These are phyloP conservation scores for Aplysina aerophoba DNA, from an alignment of 37 sponge, comb jelly and placozoan species.

Conservation along the genomic window DNA sequence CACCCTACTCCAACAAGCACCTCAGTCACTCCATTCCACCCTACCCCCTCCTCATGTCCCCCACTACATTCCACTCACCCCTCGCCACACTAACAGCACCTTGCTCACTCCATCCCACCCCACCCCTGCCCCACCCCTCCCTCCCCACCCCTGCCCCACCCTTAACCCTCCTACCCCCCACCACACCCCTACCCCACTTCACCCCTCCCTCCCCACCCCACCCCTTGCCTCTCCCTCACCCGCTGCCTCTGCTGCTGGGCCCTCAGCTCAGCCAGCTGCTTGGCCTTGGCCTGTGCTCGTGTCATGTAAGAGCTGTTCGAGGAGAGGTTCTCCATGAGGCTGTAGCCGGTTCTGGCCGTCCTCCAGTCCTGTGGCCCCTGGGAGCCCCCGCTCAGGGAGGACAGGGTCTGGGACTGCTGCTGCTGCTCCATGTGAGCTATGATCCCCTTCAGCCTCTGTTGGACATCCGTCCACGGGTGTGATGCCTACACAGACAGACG, in stretches of 20 bases:
- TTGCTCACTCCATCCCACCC: background rate
- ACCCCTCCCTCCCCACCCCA: background rate
- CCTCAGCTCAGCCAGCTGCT: constrained; percentile 22
- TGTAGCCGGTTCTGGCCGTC: too few relatives aligned
- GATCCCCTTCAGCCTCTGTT: constrained; percentile 11
- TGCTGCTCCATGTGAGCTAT: constrained; percentile 33
- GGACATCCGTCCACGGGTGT: constrained; percentile 13
- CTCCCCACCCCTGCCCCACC: background rate
- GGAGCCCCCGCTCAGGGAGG: background rate
- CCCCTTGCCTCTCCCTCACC: background rate
- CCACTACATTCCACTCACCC: too few relatives aligned
- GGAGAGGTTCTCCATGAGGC: background rate
- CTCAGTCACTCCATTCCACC: background rate
- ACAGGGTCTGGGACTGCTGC: background rate
- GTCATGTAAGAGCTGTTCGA: constrained; percentile 11
- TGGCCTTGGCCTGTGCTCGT: constrained; percentile 13
- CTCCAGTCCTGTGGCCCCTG: too few relatives aligned
- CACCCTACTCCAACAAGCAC: background rate
- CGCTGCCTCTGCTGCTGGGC: constrained; percentile 23
- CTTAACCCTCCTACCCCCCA: background rate
- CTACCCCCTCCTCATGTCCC: background rate
- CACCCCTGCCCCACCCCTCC: background rate
- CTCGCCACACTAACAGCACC: too few relatives aligned
- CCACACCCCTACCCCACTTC: background rate
- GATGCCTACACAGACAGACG: background rate